Conservation (phyloP, 2,888 invertebrate species). For the Aquatica leii region DNA sequence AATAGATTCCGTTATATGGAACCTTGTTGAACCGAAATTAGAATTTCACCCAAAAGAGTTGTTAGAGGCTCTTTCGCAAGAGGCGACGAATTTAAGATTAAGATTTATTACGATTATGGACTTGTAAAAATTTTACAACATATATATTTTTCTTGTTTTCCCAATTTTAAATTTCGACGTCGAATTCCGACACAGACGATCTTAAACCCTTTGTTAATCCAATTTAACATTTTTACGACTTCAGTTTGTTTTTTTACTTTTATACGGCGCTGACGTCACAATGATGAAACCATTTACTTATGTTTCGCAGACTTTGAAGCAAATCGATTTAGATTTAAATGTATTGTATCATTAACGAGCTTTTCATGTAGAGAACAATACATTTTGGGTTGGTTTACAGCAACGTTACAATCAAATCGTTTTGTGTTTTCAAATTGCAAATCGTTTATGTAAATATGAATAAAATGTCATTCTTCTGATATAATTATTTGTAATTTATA, state of each 20-base stretch:
- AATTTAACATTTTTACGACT: conserved; percentile 14
- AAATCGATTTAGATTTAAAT: conserved; percentile 12
- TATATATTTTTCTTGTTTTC: too few relatives aligned
- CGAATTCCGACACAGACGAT: too few relatives aligned
- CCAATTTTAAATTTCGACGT: too few relatives aligned
- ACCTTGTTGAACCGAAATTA: too few relatives aligned
- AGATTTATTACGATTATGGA: too few relatives aligned
- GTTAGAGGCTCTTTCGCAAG: too few relatives aligned
- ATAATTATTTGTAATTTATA: too few relatives aligned
- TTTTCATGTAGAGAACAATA: conserved; percentile 13
- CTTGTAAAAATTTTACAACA: too few relatives aligned
- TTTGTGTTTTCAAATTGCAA: conserved; percentile 7
- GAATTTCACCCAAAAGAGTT: too few relatives aligned
- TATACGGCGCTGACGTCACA: neutral
- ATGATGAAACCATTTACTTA: conserved; percentile 11
- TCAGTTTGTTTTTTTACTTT: conserved; percentile 5
- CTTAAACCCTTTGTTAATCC: conserved; percentile 8
- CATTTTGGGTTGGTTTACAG: conserved; percentile 6
- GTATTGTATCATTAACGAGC: conserved; percentile 13
- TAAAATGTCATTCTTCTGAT: neutral
- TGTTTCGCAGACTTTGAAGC: conserved; percentile 3
- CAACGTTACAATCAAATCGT: neutral
- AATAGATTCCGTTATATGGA: too few relatives aligned
- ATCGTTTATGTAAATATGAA: conserved; percentile 11
- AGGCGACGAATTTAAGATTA: too few relatives aligned